Evolutionary conservation across 2,113 vertebrate genomes (phyloP), one percentile per base, ranked within the genome.

Genomic region (Mystacornis crossleyi): DNA sequence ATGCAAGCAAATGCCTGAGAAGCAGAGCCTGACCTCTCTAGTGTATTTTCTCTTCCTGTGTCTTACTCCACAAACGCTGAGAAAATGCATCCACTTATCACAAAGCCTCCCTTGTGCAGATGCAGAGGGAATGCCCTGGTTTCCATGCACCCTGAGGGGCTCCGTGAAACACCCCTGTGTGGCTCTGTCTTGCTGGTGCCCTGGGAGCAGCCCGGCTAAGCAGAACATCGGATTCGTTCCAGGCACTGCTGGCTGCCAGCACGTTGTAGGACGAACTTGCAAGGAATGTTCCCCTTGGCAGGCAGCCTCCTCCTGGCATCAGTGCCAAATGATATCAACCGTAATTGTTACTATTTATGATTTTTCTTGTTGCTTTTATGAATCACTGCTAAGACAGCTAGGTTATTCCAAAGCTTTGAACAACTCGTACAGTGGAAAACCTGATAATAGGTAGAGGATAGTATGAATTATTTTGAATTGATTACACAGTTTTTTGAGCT

Each of bases 241-340:
- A 92, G 90, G 79, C 31, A 0, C 69, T 95, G 72, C 79, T 83
- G 85, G 19, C 85, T 89, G 90, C 74, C 75, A 87, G 93, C 55
- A 8, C 8, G 1, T 14, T 74, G 95, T 72, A 75, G 75, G 60
- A 78, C 72, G 93, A 88, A 92, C 92, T 88, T 74, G 51, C 3
- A 6, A 93, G 86, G 92, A 94, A 95, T 96, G 95, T 81, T 97
- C 81, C 45, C n/a, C 40, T 93, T 94, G 95, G 88, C 95, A 65
- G 61, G 65, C 90, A 89, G 90, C 82, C 72, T 64, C 40, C 48
- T 80, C 65, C 69, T 86, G 82, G 79, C 92, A 89, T 34, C 0
- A 0, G 11, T 4, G 2, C 79, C 58, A 62, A 77, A 58, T 60
- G 45, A 60, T 81, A 94, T 64, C 88, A 86, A 38, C 82, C 26